These are phyloP conservation scores for Halictus ligatus DNA, from an alignment of 2,888 invertebrate genomes.

Conservation along the genomic window DNA sequence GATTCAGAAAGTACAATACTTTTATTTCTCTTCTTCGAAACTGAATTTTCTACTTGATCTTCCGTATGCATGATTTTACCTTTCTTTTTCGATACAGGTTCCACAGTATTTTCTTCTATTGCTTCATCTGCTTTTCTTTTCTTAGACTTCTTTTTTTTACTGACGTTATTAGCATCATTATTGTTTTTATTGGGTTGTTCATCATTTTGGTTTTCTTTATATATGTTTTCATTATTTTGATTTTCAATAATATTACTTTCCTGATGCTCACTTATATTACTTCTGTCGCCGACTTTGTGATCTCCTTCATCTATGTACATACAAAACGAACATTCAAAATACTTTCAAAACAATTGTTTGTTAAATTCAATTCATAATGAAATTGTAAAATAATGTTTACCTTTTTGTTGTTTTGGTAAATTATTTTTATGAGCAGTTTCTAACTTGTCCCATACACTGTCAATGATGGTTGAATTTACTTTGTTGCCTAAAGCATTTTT, in stretches of 20 bases:
- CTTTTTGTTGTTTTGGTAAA: conserved; percentile 36
- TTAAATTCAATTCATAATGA: background rate
- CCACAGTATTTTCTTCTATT: conserved; percentile 43
- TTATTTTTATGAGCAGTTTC: conserved; percentile 79
- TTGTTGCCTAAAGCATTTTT: conserved; percentile 87
- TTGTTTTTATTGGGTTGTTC: conserved; percentile 37
- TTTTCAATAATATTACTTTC: conserved; percentile 74
- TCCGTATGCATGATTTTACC: conserved; percentile 28
- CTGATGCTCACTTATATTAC: conserved; percentile 32
- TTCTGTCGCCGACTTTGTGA: conserved; percentile 10
- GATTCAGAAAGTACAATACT: conserved; percentile 34
- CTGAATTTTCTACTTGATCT: conserved; percentile 47
- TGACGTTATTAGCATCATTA: background rate
- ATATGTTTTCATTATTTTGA: conserved; percentile 78
- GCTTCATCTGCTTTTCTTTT: conserved; percentile 66
- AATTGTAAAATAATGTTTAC: conserved; percentile 28
- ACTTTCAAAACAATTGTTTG: background rate
- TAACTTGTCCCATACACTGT: conserved; percentile 88
- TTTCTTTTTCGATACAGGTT: conserved; percentile 51
- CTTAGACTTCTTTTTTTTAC: conserved; percentile 69
- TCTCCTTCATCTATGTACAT: conserved; percentile 20
- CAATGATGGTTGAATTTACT: conserved; percentile 86
- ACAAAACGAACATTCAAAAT: conserved; percentile 6
- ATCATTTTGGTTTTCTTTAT: conserved; percentile 73
- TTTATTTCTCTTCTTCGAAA: conserved; percentile 41